Evolutionary conservation across 2,888 invertebrate species (phyloP).

Genomic region (Chalcosyrphus nemorum): DNA sequence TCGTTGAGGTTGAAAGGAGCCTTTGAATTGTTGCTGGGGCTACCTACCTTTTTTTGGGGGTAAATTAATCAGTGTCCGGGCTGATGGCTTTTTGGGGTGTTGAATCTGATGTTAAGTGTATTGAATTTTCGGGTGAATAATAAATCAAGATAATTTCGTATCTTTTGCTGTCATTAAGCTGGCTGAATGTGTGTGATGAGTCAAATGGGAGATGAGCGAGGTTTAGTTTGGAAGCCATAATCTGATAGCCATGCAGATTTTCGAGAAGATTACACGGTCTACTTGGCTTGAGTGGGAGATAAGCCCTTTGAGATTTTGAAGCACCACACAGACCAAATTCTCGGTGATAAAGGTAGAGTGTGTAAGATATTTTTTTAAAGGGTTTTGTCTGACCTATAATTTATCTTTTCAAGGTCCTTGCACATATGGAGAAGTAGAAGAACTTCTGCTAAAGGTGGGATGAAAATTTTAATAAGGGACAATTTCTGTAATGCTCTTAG

Average conservation of each 20-base stretch:
- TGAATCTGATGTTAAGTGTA: not conserved
- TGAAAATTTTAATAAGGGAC: too few species aligned
- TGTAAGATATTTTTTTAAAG: too few species aligned
- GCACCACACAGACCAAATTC: too few species aligned
- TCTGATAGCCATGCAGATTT: not conserved
- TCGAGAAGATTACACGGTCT: not conserved
- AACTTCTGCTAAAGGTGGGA: too few species aligned
- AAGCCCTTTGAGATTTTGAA: not conserved
- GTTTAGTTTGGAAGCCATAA: too few species aligned
- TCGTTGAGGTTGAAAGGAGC: not conserved
- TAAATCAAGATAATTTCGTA: constrained; percentile 4
- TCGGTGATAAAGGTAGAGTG: too few species aligned
- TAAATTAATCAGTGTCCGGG: constrained; percentile 15
- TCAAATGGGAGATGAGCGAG: too few species aligned
- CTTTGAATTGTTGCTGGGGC: constrained; percentile 1
- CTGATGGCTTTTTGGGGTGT: constrained; percentile 5
- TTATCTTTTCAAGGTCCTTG: too few species aligned
- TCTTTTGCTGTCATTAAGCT: not conserved
- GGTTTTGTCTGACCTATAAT: too few species aligned
- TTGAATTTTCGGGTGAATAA: not conserved
- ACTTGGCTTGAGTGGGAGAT: not conserved
- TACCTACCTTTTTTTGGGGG: not conserved
- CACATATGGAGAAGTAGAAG: too few species aligned
- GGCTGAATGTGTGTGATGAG: not conserved
- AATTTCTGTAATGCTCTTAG: too few species aligned